Conservation (phyloP, 2,797 vertebrate genomes). For the Oreochromis mossambicus region DNA sequence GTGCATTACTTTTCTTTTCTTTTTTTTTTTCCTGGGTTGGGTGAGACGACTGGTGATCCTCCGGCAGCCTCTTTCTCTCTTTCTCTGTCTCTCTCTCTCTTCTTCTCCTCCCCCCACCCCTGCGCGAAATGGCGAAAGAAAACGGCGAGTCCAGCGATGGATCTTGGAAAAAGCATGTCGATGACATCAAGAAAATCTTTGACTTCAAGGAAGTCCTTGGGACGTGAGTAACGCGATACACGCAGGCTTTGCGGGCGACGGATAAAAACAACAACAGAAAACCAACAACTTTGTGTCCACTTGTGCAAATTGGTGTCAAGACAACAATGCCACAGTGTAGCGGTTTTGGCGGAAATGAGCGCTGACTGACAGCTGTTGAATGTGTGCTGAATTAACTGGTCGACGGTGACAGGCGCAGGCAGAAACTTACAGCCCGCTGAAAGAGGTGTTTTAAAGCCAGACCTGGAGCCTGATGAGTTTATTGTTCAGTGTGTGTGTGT, state of each 20-base stretch:
- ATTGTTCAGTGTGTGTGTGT: neutral
- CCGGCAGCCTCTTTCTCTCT: conserved; percentile 6
- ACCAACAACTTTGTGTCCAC: conserved; percentile 50
- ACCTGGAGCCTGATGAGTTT: neutral
- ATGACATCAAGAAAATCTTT: conserved; percentile 93
- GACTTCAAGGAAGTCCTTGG: conserved; percentile 97
- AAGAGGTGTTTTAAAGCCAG: neutral
- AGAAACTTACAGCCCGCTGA: neutral
- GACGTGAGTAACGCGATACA: conserved; percentile 81
- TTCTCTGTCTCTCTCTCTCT: neutral
- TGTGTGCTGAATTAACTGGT: neutral
- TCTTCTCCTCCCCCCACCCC: neutral
- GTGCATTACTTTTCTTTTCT: conserved; percentile 32
- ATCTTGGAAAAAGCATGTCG: conserved; percentile 95
- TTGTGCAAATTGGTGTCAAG: conserved; percentile 2
- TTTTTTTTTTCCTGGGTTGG: neutral
- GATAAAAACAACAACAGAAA: neutral
- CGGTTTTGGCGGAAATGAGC: conserved; percentile 1
- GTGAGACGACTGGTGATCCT: conserved; percentile 29
- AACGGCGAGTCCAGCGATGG: conserved; percentile 84
- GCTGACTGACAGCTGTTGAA: conserved; percentile 65
- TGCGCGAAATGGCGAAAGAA: conserved; percentile 87
- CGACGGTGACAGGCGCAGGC: neutral
- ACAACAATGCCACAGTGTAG: neutral
- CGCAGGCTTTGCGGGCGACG: neutral